A percentile compares a stretch with the other conserved stretches of the same genome.
Evolutionary conservation across 2,888 invertebrate species (phyloP).

Genomic region (Tenthredo livida): DNA sequence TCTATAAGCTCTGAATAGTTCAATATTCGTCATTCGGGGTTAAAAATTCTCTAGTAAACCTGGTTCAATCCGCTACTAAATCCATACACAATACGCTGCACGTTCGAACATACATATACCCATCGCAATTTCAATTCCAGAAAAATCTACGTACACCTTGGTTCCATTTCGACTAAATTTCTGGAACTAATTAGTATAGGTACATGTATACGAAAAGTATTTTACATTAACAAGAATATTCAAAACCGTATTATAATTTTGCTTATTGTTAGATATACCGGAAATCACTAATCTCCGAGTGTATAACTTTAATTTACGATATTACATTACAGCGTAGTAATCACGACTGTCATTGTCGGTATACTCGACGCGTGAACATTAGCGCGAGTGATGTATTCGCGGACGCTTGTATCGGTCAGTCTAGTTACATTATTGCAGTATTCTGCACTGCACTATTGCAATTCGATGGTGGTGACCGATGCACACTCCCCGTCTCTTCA

Average conservation of each 20-base stretch:
- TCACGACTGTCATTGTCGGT: conserved; percentile 49
- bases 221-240: neutral
- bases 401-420: conserved; percentile 20
- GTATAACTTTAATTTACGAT: conserved; percentile 45
- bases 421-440: conserved; percentile 10
- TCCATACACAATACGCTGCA: neutral
- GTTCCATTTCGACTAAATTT: neutral
- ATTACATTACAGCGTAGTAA: conserved; percentile 32
- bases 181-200: neutral
- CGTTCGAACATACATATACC: neutral
- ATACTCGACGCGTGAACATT: conserved; percentile 36
- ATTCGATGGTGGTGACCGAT: neutral
- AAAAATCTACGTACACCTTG: neutral
- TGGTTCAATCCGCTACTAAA: neutral
- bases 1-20: conserved; percentile 11
- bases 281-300: neutral
- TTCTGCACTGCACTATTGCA: neutral
- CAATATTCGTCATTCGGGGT: conserved; percentile 1
- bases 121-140: neutral
- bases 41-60: neutral
- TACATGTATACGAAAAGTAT: neutral
- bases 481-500: neutral
- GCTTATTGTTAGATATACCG: neutral
- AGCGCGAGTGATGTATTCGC: conserved; percentile 25
- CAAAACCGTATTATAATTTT: neutral